Percentiles rank a stretch among this genome's conserved stretches.
Evolutionary conservation across 2,888 invertebrate species (phyloP).

Genomic region (Cephonodes hylas): DNA sequence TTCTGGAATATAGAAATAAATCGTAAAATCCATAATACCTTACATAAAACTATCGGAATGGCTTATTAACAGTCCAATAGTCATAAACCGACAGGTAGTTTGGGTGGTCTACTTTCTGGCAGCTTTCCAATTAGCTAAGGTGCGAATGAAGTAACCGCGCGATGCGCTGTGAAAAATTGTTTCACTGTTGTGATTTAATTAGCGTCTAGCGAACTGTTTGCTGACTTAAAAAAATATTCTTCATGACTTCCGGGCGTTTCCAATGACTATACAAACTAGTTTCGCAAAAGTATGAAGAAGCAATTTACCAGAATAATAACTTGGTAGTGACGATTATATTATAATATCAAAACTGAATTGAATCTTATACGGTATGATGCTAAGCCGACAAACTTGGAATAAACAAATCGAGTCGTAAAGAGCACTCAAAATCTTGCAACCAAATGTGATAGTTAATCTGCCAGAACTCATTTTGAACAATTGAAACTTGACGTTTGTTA

Average conservation of each 20-base stretch:
- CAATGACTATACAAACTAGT: too few species aligned
- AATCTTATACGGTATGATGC: too few species aligned
- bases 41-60: slow-evolving; percentile 18
- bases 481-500: not conserved
- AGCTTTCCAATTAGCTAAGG: slow-evolving; percentile 50
- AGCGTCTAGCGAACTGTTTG: not conserved
- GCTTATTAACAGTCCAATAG: slow-evolving; percentile 36
- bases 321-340: too few species aligned
- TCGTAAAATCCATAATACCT: slow-evolving; percentile 6
- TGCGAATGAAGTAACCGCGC: slow-evolving; percentile 40
- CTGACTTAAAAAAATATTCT: not conserved
- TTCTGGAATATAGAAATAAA: not conserved
- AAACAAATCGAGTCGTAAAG: not conserved
- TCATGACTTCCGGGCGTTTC: too few species aligned
- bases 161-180: slow-evolving; percentile 29
- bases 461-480: not conserved
- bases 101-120: slow-evolving; percentile 51
- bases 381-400: not conserved
- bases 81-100: slow-evolving; percentile 38
- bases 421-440: not conserved
- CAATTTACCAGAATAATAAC: too few species aligned
- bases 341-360: too few species aligned
- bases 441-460: not conserved
- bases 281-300: too few species aligned
- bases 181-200: not conserved